A percentile compares a stretch with the other conserved stretches of the same genome.
Evolutionary conservation across 2,888 invertebrate genomes (phyloP).

Genomic region (Drosophila anomalata): DNA sequence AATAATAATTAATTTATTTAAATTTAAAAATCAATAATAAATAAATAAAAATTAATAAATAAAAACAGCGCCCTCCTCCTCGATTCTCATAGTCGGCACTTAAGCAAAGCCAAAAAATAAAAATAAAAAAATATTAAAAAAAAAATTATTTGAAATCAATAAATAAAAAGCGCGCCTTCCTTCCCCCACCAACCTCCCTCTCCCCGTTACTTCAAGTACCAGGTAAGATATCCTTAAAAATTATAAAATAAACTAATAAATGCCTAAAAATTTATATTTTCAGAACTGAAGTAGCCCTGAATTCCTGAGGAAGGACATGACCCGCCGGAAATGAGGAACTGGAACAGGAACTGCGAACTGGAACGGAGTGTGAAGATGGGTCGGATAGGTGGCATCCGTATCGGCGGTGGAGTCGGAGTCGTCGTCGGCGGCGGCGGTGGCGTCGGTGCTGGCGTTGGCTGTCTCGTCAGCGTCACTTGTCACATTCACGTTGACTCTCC

Average conservation of each 20-base stretch:
- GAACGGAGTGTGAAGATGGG: neutral
- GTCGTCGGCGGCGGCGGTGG: neutral
- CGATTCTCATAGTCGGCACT: no score
- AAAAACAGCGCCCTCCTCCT: no score
- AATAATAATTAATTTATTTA: no score
- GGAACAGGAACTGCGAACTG: neutral
- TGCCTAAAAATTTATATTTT: neutral
- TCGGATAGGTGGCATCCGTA: neutral
- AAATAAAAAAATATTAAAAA: no score
- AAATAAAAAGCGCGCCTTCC: no score
- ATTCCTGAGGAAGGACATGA: neutral
- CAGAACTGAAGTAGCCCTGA: neutral
- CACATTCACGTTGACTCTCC: conserved; percentile 79
- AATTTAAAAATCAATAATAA: no score
- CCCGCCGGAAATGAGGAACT: neutral
- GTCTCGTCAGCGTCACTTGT: conserved; percentile 75
- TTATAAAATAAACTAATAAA: no score
- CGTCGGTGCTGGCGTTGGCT: conserved; percentile 8
- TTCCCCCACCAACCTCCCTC: no score
- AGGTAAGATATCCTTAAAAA: neutral
- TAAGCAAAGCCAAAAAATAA: no score
- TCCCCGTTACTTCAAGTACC: neutral
- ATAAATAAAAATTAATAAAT: no score
- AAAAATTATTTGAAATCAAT: no score
- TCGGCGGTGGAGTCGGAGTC: neutral